phyloP scores from a whole-genome alignment of 2,888 invertebrate genomes.

The Cerastoderma edule region DNA sequence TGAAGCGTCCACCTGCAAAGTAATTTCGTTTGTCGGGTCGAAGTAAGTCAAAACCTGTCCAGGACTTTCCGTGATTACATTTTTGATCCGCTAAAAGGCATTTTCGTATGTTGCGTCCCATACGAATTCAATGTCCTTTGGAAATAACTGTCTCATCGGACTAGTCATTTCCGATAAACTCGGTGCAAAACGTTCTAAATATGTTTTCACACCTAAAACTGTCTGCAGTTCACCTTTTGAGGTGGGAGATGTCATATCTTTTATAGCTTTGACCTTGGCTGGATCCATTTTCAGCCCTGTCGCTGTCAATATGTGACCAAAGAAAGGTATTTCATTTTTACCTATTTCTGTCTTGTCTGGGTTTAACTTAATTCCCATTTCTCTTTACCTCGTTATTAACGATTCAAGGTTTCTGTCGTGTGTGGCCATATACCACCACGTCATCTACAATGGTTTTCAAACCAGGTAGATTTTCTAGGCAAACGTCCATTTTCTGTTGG shows the following conservation, averaged over 20 bases:
- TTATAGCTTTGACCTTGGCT: conserved; percentile 30
- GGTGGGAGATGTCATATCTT: conserved; percentile 30
- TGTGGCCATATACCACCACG: conserved; percentile 46
- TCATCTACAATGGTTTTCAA: conserved; percentile 46
- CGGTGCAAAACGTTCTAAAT: conserved; percentile 39
- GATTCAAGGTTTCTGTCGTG: conserved; percentile 54
- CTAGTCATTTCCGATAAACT: conserved; percentile 41
- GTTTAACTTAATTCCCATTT: conserved; percentile 43
- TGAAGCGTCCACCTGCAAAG: conserved; percentile 61
- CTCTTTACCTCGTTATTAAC: conserved; percentile 33
- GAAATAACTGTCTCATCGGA: conserved; percentile 29
- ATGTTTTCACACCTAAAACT: conserved; percentile 37
- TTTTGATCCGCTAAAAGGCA: conserved; percentile 37
- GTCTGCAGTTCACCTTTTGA: conserved; percentile 32
- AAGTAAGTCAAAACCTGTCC: conserved; percentile 52
- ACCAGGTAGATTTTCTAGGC: conserved; percentile 47
- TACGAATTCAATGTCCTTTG: conserved; percentile 27
- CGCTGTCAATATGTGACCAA: conserved; percentile 43
- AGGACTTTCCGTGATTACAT: conserved; percentile 30
- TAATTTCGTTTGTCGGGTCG: conserved; percentile 44
- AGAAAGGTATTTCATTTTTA: conserved; percentile 30
- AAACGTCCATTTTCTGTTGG: conserved; percentile 46
- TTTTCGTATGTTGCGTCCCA: conserved; percentile 32
- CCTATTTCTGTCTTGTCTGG: conserved; percentile 45
- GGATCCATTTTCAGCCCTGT: conserved; percentile 44